Evolutionary conservation across 2,113 vertebrate species (phyloP).

Genomic region (Silurus meridionalis): DNA sequence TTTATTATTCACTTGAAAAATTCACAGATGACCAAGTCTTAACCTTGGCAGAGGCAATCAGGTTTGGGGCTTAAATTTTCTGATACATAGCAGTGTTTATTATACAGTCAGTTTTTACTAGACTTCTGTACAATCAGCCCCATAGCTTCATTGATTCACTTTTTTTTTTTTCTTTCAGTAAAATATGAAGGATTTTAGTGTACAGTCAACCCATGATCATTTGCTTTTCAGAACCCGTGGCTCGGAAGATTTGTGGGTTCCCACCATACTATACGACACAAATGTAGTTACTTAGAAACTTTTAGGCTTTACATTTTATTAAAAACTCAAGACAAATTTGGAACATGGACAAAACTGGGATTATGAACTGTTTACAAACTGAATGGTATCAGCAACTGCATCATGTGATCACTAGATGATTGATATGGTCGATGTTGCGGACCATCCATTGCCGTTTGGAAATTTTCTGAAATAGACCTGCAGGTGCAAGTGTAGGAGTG

Average conservation of each 20-base stretch:
- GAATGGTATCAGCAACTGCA: not conserved
- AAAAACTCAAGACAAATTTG: not conserved
- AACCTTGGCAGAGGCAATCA: not conserved
- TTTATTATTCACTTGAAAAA: not conserved
- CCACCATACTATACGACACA: too few species aligned
- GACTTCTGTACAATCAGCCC: not conserved
- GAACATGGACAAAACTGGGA: not conserved
- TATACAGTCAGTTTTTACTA: not conserved
- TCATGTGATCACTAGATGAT: not conserved
- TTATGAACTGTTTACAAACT: not conserved
- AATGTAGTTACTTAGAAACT: not conserved
- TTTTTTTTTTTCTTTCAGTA: not conserved
- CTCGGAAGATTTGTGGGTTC: too few species aligned
- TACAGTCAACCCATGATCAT: too few species aligned
- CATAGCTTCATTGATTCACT: not conserved
- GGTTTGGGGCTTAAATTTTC: not conserved
- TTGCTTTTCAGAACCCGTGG: too few species aligned
- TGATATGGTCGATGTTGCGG: not conserved
- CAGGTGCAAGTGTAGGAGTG: conserved; percentile 2
- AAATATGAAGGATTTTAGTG: not conserved
- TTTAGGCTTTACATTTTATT: not conserved
- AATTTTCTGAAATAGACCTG: conserved; percentile 3
- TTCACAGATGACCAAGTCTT: not conserved
- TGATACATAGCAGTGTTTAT: too few species aligned
- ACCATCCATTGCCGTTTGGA: not conserved